Conservation (phyloP, 1,140 invertebrate species). For the Mercenaria mercenaria region DNA sequence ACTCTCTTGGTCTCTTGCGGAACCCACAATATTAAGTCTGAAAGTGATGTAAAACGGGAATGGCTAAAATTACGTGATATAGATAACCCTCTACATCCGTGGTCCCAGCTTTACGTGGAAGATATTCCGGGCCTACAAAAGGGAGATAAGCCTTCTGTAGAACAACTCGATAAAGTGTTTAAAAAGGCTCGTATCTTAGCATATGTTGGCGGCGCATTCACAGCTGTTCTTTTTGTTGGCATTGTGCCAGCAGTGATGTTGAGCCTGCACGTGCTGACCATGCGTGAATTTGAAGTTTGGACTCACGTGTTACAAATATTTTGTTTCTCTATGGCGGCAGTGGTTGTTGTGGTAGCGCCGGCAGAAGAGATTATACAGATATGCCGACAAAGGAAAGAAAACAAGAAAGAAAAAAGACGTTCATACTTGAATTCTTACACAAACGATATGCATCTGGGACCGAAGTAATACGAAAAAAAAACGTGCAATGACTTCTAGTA, state of each 20-base stretch:
- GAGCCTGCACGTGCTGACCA: constrained; percentile 72
- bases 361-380: constrained; percentile 76
- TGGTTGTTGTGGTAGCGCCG: constrained; percentile 75
- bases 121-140: constrained; percentile 69
- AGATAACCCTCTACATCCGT: constrained; percentile 85
- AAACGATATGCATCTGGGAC: constrained; percentile 8
- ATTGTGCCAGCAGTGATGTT: constrained; percentile 78
- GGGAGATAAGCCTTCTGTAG: constrained; percentile 72
- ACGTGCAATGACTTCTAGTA: no score
- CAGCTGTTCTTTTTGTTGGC: constrained; percentile 68
- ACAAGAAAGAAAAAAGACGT: constrained; percentile 50
- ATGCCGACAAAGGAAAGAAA: constrained; percentile 59
- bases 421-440: background rate
- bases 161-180: constrained; percentile 74
- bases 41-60: constrained; percentile 65
- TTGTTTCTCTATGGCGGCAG: constrained; percentile 71
- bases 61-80: constrained; percentile 85
- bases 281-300: constrained; percentile 72
- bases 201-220: constrained; percentile 73
- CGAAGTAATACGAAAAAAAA: no score
- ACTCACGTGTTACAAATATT: constrained; percentile 73
- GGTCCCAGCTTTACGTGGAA: constrained; percentile 80
- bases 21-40: constrained; percentile 70
- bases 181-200: constrained; percentile 72
- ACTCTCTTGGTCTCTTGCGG: constrained; percentile 72